Percentiles rank a stretch among this genome's conserved stretches.
phyloP scores from a whole-genome alignment of 1,140 invertebrate genomes.

The Drosophila yakuba region DNA sequence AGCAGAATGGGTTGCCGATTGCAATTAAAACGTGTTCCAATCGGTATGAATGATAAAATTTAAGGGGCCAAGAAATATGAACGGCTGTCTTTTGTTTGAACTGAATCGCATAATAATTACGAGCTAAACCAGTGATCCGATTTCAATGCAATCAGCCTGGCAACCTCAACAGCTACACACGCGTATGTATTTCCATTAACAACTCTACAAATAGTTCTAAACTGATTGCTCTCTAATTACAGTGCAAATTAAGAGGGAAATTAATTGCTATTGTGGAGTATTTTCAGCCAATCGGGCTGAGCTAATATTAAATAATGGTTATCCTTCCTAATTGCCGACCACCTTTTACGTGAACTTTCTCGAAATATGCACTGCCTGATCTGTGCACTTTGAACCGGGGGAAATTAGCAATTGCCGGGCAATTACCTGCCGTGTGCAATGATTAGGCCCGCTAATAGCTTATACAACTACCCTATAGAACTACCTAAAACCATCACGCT shows the following conservation, averaged over 20 bases:
- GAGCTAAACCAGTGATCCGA: neutral
- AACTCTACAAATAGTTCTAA: conserved; percentile 13
- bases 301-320: conserved; percentile 36
- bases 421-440: conserved; percentile 46
- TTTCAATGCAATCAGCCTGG: conserved; percentile 33
- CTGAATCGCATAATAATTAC: conserved; percentile 4
- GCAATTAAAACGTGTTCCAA: conserved; percentile 36
- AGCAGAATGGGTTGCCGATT: conserved; percentile 27
- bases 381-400: conserved; percentile 51
- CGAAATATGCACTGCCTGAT: conserved; percentile 17
- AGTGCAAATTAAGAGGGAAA: conserved; percentile 5
- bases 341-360: conserved; percentile 34
- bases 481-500: neutral
- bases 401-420: conserved; percentile 47
- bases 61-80: neutral
- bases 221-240: conserved; percentile 29
- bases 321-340: conserved; percentile 7
- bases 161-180: conserved; percentile 20
- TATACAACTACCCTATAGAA: conserved; percentile 10
- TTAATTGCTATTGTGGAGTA: neutral
- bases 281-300: conserved; percentile 3
- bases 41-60: neutral
- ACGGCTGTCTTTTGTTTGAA: neutral
- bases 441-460: conserved; percentile 37
- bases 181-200: conserved; percentile 4